Conservation (phyloP, 2,888 invertebrate genomes). For the Hipparchia sbordonii region DNA sequence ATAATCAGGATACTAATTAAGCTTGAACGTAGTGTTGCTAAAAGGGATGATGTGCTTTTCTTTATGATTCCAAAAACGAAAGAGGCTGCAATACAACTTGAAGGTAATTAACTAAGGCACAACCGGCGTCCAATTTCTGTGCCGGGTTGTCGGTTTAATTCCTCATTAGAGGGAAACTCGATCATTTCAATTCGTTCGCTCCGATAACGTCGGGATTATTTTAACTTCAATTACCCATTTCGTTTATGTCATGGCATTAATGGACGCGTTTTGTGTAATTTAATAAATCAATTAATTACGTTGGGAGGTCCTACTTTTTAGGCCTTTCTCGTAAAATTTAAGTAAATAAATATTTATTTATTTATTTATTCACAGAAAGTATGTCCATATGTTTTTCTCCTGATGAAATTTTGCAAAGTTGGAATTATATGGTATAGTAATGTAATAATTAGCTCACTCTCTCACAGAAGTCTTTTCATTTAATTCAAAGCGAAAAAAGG, state of each 20-base stretch:
- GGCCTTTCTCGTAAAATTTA: background rate
- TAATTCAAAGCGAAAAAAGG: background rate
- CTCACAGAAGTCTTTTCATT: background rate
- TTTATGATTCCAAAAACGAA: background rate
- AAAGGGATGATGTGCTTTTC: too few relatives aligned
- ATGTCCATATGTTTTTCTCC: too few relatives aligned
- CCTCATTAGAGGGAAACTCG: conserved; percentile 28
- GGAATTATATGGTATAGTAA: background rate
- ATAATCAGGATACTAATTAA: too few relatives aligned
- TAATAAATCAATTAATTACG: background rate
- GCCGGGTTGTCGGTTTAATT: conserved; percentile 20
- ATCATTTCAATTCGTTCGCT: conserved; percentile 24
- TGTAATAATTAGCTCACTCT: background rate
- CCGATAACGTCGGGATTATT: conserved; percentile 20
- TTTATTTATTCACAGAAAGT: too few relatives aligned
- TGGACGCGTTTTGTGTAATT: conserved; percentile 16
- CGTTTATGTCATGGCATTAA: background rate
- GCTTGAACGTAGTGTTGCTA: too few relatives aligned
- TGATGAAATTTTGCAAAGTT: too few relatives aligned
- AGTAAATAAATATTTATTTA: too few relatives aligned
- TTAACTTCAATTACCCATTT: conserved; percentile 18
- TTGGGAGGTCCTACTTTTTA: background rate
- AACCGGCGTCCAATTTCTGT: conserved; percentile 12
- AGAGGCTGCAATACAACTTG: background rate
- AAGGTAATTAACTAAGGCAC: conserved; percentile 5